Evolutionary conservation across 2,113 vertebrate species (phyloP), one percentile per base, ranked within the genome.

Genomic region (Copsychus sechellarum): DNA sequence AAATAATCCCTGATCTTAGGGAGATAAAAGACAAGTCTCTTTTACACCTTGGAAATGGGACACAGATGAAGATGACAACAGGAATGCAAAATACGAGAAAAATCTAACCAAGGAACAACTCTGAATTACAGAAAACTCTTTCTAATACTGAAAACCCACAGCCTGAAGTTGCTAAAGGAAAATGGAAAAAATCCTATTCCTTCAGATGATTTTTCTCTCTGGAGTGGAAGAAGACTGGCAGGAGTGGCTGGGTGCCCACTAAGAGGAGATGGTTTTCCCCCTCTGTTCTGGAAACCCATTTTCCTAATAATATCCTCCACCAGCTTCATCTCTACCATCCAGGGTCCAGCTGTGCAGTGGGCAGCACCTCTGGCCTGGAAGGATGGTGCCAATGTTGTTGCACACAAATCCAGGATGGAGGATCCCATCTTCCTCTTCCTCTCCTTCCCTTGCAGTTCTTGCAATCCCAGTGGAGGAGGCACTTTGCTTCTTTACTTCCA

Each of bases 301-400:
- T 79, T 24, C 31, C 7, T 16, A 5, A 17, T 14, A 48, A 53
- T 38, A 36, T 62, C 50, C 9, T 34, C 11, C 21, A 11, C 19
- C 33, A 43, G 17, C 25, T 38, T 1, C 1, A 0, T 42, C 29
- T 53, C 57, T 51, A 58, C 38, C 28, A 31, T 22, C 21, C 34
- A n/a, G 15, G 28, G 12, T n/a, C 24, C 43, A 28, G 42, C 25
- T 26, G 17, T 43, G 50, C 74, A 36, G 47, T 1, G 3, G 24
- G 61, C 56, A 87, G 47, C 54, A 51, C 19, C 58, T 69, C 31
- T 88, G 62, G 12, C n/a, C 28, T 1, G 3, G 61, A n/a, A 72
- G 20, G 29, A 10, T 0, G 2, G 6, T 58, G 29, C 42, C 4
- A 7, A 77, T 29, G 50, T 29, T 4, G 4, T 43, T 2, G 0